These are phyloP conservation scores for Empidonax alnorum DNA, from an alignment of 2,113 vertebrate genomes.

Conservation along the genomic window DNA sequence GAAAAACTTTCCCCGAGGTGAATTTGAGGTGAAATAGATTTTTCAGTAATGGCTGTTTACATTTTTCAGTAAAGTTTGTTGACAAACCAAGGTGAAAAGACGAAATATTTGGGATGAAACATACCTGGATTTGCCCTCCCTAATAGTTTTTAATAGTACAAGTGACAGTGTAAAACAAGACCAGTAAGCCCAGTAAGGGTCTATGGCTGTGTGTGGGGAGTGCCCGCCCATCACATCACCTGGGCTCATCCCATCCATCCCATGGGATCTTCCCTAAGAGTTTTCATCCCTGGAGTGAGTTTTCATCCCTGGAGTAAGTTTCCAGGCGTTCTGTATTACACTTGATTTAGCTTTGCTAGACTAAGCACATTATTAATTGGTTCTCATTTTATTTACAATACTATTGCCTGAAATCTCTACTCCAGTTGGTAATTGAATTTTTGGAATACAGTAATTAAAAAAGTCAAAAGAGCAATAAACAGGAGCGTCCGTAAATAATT, in stretches of 20 bases:
- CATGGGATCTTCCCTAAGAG: background rate
- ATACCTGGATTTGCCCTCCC: fast-evolving
- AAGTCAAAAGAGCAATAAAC: constrained; percentile 78
- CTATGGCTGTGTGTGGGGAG: fast-evolving
- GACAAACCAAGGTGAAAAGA: background rate
- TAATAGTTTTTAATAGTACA: fast-evolving
- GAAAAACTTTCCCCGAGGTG: background rate
- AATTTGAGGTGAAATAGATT: background rate
- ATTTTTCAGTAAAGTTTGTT: background rate
- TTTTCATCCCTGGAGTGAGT: constrained; percentile 30
- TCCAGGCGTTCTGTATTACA: constrained; percentile 21
- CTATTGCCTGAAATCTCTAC: constrained; percentile 70
- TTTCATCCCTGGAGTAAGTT: constrained; percentile 37
- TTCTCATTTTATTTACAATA: constrained; percentile 74
- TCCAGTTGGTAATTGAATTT: constrained; percentile 75
- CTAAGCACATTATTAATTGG: constrained; percentile 79
- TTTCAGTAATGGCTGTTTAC: background rate
- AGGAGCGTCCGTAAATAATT: constrained; percentile 72
- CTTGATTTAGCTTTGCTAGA: constrained; percentile 73
- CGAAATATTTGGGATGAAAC: background rate
- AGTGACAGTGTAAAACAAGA: background rate
- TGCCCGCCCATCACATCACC: fast-evolving
- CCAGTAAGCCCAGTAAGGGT: background rate
- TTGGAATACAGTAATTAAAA: constrained; percentile 76
- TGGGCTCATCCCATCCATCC: fast-evolving